These are phyloP conservation scores for Dendrolimus pini DNA, from an alignment of 2,888 invertebrate species.

Conservation along the genomic window DNA sequence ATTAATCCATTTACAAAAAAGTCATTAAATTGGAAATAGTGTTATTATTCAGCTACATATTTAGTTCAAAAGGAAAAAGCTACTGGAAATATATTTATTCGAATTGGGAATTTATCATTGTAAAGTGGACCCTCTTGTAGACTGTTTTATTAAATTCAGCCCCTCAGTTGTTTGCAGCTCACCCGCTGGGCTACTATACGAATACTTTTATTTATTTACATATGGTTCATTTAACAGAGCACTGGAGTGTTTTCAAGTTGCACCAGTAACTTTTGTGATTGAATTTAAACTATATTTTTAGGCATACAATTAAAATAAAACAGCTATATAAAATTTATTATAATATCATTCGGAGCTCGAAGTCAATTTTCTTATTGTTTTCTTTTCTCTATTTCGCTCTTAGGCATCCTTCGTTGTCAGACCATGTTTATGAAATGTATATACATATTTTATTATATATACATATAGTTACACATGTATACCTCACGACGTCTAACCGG, in stretches of 20 bases:
- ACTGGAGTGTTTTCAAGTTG: conserved; percentile 51
- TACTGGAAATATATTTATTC: background rate
- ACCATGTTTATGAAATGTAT: no score
- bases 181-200: conserved; percentile 59
- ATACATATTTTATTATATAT: no score
- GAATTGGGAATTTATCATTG: background rate
- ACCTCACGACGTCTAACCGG: no score
- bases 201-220: conserved; percentile 74
- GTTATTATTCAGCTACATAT: background rate
- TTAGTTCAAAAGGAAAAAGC: background rate
- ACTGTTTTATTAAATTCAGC: conserved; percentile 55
- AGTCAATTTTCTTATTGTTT: conserved; percentile 6
- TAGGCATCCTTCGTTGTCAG: no score
- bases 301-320: no score
- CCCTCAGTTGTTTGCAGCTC: conserved; percentile 42
- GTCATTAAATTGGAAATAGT: no score
- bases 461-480: no score
- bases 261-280: background rate
- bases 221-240: conserved; percentile 70
- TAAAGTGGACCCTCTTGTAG: conserved; percentile 20
- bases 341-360: conserved; percentile 9
- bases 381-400: no score
- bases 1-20: no score
- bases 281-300: background rate
- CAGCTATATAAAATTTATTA: background rate